Conservation (phyloP, 2,797 vertebrate species). For the Myripristis jacobus region DNA sequence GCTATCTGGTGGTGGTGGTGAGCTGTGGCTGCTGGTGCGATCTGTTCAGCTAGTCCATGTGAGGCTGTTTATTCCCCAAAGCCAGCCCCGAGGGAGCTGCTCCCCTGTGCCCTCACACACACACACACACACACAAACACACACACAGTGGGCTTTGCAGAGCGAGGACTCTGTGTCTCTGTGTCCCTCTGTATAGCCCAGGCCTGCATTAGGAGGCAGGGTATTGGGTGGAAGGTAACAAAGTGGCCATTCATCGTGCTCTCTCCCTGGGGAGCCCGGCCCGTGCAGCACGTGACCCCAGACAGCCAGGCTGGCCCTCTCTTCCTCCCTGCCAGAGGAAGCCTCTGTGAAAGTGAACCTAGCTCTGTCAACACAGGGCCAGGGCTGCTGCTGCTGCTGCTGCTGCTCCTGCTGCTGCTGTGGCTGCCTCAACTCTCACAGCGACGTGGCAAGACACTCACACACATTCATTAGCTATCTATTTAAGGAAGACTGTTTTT, state of each 20-base stretch:
- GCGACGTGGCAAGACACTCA: conserved; percentile 75
- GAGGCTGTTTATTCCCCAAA: conserved; percentile 51
- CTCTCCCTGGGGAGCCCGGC: conserved; percentile 70
- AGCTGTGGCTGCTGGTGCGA: conserved; percentile 35
- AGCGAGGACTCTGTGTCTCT: conserved; percentile 35
- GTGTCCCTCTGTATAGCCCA: conserved; percentile 46
- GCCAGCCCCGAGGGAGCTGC: conserved; percentile 28
- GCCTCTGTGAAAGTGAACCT: conserved; percentile 60
- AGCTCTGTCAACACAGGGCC: conserved; percentile 69
- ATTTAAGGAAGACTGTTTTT: not conserved
- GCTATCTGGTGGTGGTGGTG: conserved; percentile 50
- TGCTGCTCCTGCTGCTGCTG: conserved; percentile 14
- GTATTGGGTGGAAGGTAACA: conserved; percentile 75
- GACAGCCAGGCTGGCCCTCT: conserved; percentile 57
- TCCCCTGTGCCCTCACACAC: conserved; percentile 12
- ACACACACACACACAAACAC: conserved; percentile 25
- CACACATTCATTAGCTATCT: conserved; percentile 4
- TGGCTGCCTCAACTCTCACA: conserved; percentile 32
- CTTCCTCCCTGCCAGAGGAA: conserved; percentile 46
- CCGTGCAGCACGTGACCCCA: conserved; percentile 75
- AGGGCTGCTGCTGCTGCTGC: conserved; percentile 31
- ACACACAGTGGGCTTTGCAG: conserved; percentile 28
- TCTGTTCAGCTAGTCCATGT: conserved; percentile 57
- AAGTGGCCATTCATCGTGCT: conserved; percentile 81
- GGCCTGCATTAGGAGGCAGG: conserved; percentile 59